A percentile compares a stretch with the other conserved stretches of the same genome.
Conservation (phyloP, 2,797 vertebrate genomes). For the Paramormyrops hopkinsi region DNA sequence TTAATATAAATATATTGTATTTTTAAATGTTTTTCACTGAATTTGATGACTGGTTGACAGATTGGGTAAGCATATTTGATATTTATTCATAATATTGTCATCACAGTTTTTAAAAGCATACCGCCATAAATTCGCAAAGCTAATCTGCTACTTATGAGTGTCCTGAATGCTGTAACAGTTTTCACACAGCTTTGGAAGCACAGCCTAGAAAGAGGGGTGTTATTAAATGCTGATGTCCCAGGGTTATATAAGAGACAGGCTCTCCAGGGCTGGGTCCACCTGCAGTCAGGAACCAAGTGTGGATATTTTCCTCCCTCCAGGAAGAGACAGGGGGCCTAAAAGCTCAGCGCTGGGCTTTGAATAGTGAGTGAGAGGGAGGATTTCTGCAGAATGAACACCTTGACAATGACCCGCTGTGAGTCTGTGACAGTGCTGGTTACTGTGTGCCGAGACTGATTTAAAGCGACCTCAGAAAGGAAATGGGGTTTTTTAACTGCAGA, state of each 20-base stretch:
- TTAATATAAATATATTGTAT: neutral
- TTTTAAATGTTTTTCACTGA: neutral
- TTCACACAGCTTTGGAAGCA: neutral
- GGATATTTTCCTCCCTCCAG: neutral
- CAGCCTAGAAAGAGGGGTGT: neutral
- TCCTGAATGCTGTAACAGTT: neutral
- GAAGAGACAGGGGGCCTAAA: neutral
- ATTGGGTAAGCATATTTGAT: neutral
- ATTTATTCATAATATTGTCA: neutral
- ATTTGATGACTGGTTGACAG: neutral
- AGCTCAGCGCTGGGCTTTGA: neutral
- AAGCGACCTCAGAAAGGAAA: neutral
- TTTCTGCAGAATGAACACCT: constrained; percentile 1
- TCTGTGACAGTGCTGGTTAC: neutral
- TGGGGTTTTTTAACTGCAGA: constrained; percentile 7
- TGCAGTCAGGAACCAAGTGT: neutral
- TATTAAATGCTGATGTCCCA: neutral
- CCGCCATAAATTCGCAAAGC: neutral
- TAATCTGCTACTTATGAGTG: neutral
- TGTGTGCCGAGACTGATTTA: neutral
- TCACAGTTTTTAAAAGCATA: neutral
- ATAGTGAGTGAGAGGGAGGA: neutral
- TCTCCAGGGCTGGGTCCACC: neutral
- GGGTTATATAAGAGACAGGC: neutral
- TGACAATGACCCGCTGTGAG: constrained; percentile 13